Conservation (phyloP, 37 sponge, comb jelly and placozoan genomes). For the Amphimedon queenslandica region DNA sequence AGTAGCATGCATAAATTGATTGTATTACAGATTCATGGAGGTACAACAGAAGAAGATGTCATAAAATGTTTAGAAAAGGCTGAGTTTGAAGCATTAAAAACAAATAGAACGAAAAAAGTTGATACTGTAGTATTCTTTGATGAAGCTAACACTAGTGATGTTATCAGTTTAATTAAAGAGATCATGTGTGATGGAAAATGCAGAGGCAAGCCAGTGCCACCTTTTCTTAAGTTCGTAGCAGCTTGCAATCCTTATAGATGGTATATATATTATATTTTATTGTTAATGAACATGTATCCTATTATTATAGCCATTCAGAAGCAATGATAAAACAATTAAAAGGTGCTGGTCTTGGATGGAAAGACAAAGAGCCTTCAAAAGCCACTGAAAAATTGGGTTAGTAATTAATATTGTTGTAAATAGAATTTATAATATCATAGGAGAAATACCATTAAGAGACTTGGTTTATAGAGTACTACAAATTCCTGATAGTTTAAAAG, state of each 20-base stretch:
- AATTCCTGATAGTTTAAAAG: conserved; percentile 67
- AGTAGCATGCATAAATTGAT: neutral
- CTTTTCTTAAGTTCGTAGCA: conserved; percentile 52
- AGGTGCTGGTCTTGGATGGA: conserved; percentile 68
- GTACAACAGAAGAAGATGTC: conserved; percentile 46
- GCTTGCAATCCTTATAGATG: conserved; percentile 68
- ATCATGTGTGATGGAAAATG: conserved; percentile 58
- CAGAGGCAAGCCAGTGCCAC: conserved; percentile 26
- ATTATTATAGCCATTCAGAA: conserved; percentile 29
- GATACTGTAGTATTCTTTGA: conserved; percentile 70
- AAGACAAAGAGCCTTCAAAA: conserved; percentile 12
- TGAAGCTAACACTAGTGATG: conserved; percentile 71
- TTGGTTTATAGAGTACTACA: conserved; percentile 76
- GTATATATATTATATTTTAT: neutral
- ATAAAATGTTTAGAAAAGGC: conserved; percentile 30
- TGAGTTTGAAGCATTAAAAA: conserved; percentile 27
- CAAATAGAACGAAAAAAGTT: conserved; percentile 4
- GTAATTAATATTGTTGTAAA: neutral
- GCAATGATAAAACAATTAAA: conserved; percentile 61
- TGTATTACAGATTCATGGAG: conserved; percentile 49
- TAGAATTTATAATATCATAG: neutral
- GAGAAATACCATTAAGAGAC: conserved; percentile 71
- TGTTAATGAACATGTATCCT: neutral
- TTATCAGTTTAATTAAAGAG: conserved; percentile 60
- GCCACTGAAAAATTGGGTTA: conserved; percentile 14